These are phyloP conservation scores for Epicauta chinensis DNA, from an alignment of 1,140 invertebrate genomes.

Conservation along the genomic window DNA sequence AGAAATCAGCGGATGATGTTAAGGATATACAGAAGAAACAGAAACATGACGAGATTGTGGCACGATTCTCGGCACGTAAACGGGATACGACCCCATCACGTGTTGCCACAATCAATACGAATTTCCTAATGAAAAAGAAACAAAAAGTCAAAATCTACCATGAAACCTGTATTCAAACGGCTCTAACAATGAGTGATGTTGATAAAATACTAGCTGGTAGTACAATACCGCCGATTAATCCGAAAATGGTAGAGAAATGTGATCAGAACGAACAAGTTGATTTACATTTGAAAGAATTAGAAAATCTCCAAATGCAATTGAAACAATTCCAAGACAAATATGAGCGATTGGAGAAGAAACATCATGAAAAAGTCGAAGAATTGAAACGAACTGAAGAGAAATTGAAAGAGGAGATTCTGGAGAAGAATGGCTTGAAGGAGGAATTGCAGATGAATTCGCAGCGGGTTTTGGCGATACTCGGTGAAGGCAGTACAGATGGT, in stretches of 20 bases:
- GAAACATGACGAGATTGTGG: conserved; percentile 43
- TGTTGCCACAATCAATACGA: conserved; percentile 2
- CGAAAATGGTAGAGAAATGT: conserved; percentile 33
- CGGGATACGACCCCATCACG: conserved; percentile 43
- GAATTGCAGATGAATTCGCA: conserved; percentile 67
- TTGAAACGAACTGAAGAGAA: conserved; percentile 46
- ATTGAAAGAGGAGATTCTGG: conserved; percentile 57
- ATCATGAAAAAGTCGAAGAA: conserved; percentile 44
- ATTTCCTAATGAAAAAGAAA: conserved; percentile 42
- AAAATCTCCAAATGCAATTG: conserved; percentile 52
- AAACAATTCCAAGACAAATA: conserved; percentile 43
- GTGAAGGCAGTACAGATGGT: conserved; percentile 31
- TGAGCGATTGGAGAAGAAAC: conserved; percentile 32
- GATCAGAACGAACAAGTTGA: conserved; percentile 61
- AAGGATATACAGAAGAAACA: conserved; percentile 36
- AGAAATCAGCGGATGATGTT: conserved; percentile 45
- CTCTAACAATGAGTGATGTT: conserved; percentile 61
- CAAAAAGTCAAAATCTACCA: conserved; percentile 67
- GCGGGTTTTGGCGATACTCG: conserved; percentile 63
- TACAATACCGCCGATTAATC: conserved; percentile 41
- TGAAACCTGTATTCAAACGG: conserved; percentile 68
- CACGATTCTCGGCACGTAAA: conserved; percentile 27
- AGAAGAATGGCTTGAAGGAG: conserved; percentile 62
- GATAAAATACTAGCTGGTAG: conserved; percentile 61
- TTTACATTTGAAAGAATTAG: conserved; percentile 53